Conservation (phyloP, 2,888 invertebrate genomes). For the Philonicus albiceps region DNA sequence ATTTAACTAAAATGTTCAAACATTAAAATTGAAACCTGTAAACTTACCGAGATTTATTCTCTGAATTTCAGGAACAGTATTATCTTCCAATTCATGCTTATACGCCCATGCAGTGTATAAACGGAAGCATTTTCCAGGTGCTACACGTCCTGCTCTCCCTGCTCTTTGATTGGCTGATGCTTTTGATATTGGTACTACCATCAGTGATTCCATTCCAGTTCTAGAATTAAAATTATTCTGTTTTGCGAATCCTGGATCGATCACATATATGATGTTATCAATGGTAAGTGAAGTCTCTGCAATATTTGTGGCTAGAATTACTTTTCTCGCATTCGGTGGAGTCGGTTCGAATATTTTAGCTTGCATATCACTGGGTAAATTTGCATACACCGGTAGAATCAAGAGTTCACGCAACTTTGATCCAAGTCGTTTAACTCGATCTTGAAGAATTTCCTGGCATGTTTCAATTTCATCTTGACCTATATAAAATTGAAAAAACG, state of each 20-base stretch:
- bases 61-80: slow-evolving; percentile 98
- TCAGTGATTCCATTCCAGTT: slow-evolving; percentile 97
- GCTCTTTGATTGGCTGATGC: slow-evolving; percentile 98
- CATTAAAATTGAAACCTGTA: background rate
- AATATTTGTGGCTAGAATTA: slow-evolving; percentile 97
- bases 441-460: slow-evolving; percentile 86
- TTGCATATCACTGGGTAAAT: slow-evolving; percentile 98
- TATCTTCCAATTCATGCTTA: slow-evolving; percentile 97
- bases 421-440: slow-evolving; percentile 90
- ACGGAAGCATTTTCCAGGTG: slow-evolving; percentile 97
- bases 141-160: slow-evolving; percentile 93
- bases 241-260: slow-evolving; percentile 99
- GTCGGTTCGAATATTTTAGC: slow-evolving; percentile 98
- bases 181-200: slow-evolving; percentile 98
- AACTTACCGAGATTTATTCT: slow-evolving; percentile 82
- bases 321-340: slow-evolving; percentile 95
- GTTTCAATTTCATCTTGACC: slow-evolving; percentile 87
- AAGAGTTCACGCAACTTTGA: slow-evolving; percentile 91
- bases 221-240: slow-evolving; percentile 98
- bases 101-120: slow-evolving; percentile 99
- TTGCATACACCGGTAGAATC: slow-evolving; percentile 96
- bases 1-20: background rate
- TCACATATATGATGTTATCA: slow-evolving; percentile 98
- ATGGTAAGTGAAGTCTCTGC: slow-evolving; percentile 99
- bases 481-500: background rate